Evolutionary conservation across 2,113 vertebrate genomes (phyloP).

Genomic region (Galemys pyrenaicus): DNA sequence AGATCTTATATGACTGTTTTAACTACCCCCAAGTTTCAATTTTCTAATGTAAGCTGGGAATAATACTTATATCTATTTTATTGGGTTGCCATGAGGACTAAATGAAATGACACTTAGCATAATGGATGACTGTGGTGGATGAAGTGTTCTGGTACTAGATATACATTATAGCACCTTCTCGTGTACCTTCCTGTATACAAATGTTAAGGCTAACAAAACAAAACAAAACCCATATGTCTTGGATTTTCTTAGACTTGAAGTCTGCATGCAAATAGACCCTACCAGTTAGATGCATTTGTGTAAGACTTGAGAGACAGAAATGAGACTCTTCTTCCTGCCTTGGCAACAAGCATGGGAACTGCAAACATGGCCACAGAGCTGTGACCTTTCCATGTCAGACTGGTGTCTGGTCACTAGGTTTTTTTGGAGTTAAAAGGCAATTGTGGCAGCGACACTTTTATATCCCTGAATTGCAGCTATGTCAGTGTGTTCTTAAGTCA

Average conservation of each 20-base stretch:
- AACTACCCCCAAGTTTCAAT: background rate
- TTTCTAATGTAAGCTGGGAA: conserved; percentile 18
- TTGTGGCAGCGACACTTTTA: background rate
- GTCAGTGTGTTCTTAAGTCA: background rate
- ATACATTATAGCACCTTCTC: background rate
- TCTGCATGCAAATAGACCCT: background rate
- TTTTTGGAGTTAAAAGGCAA: background rate
- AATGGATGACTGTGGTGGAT: background rate
- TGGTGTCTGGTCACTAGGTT: background rate
- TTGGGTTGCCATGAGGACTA: background rate
- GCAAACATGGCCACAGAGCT: background rate
- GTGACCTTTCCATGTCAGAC: background rate
- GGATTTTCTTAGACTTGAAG: background rate
- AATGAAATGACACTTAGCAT: background rate
- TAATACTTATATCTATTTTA: background rate
- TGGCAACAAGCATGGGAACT: background rate
- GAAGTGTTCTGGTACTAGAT: background rate
- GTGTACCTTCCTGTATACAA: background rate
- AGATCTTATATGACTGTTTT: background rate
- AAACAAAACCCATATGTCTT: background rate
- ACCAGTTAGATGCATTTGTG: background rate
- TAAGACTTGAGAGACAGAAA: background rate
- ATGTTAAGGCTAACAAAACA: background rate
- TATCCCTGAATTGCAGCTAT: background rate
- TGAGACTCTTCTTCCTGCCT: background rate